Evolutionary conservation across 2,113 vertebrate species (phyloP).

Genomic region (Pelvicachromis taeniatus): DNA sequence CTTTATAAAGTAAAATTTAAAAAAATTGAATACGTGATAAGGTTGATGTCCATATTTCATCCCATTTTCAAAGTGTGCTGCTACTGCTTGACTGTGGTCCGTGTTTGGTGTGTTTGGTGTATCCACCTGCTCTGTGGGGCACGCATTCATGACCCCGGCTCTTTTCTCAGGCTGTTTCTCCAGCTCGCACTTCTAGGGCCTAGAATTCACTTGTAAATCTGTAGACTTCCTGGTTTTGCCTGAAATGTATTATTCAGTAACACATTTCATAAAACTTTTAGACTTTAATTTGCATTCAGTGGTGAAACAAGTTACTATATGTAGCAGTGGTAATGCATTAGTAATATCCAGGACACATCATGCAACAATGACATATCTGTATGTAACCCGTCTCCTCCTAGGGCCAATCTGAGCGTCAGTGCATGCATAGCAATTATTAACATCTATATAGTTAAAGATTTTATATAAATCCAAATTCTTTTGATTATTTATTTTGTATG

Average conservation of each 20-base stretch:
- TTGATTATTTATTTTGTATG: fast-evolving
- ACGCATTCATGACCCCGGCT: not conserved
- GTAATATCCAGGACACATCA: not conserved
- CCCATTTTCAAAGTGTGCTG: not conserved
- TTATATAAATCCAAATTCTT: not conserved
- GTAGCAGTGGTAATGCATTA: not conserved
- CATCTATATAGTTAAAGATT: not conserved
- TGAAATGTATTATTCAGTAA: not conserved
- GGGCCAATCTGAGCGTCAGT: fast-evolving
- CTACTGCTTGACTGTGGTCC: not conserved
- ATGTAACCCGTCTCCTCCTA: not conserved
- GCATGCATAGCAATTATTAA: not conserved
- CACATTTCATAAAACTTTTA: not conserved
- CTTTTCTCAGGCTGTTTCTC: not conserved
- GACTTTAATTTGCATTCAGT: not conserved
- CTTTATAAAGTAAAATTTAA: not conserved
- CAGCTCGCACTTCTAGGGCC: not conserved
- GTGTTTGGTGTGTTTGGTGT: not conserved
- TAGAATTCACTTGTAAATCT: not conserved
- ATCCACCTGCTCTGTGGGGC: not conserved
- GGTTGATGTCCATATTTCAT: not conserved
- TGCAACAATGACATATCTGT: not conserved
- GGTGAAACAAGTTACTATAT: not conserved
- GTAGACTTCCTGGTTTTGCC: not conserved
- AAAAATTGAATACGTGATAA: not conserved